These are phyloP conservation scores for Phrynocephalus forsythii DNA, from an alignment of 2,797 vertebrate genomes.

Conservation along the genomic window DNA sequence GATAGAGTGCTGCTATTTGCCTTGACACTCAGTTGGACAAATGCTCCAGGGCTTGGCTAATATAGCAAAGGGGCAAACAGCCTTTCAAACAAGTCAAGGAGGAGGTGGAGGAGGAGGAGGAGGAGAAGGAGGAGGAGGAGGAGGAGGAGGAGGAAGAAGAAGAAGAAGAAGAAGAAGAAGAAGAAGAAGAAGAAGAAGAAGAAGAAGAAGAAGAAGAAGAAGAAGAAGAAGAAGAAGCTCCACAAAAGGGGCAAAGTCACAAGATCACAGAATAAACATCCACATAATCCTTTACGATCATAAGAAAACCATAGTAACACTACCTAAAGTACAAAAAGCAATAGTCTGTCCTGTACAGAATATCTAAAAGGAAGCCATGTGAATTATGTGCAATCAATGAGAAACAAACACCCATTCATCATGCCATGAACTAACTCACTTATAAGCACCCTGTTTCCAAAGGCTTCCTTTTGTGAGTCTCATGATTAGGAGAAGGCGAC, in stretches of 20 bases:
- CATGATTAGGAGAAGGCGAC: background rate
- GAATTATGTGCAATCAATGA: background rate
- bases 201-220: no score
- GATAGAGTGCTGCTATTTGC: background rate
- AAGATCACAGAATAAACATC: background rate
- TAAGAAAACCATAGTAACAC: background rate
- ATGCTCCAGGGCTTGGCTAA: background rate
- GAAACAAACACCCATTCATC: constrained; percentile 9
- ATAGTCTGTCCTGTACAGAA: background rate
- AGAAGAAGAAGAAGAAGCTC: background rate
- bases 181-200: no score
- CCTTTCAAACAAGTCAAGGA: background rate
- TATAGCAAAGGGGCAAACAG: background rate
- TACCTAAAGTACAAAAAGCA: background rate
- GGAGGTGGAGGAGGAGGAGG: no score
- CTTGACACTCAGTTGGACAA: background rate
- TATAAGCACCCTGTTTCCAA: background rate
- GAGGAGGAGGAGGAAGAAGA: no score
- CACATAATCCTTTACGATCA: background rate
- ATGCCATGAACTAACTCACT: background rate
- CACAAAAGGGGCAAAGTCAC: background rate
- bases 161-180: no score
- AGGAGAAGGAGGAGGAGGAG: no score
- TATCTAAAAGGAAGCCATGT: background rate
- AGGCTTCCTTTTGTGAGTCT: constrained; percentile 2